Percentiles rank a stretch among this genome's conserved stretches.
These are phyloP conservation scores for Sinodicranocentrus sp. DNA, from an alignment of 2,888 invertebrate genomes.

Conservation along the genomic window DNA sequence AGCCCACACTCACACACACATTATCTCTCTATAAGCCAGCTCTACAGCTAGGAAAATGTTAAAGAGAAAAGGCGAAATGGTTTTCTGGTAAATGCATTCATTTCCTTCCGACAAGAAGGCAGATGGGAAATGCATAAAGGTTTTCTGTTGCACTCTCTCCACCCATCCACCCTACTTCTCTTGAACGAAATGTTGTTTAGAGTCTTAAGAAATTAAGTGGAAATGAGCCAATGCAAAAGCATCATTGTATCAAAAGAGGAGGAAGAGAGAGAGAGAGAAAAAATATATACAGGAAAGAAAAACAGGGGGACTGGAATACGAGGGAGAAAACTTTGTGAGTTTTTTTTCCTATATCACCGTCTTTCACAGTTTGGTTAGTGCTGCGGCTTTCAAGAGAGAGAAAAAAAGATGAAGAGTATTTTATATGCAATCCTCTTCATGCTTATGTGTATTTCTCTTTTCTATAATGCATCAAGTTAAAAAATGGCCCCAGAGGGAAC, in stretches of 20 bases:
- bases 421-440: slow-evolving; percentile 55
- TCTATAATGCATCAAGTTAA: slow-evolving; percentile 63
- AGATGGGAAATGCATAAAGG: not conserved
- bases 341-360: not conserved
- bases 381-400: not conserved
- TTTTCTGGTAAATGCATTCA: slow-evolving; percentile 57
- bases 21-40: not conserved
- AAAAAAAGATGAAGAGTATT: slow-evolving; percentile 52
- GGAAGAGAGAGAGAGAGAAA: not conserved
- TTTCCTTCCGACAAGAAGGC: slow-evolving; percentile 22
- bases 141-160: slow-evolving; percentile 13
- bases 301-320: not conserved
- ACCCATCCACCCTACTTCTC: not conserved
- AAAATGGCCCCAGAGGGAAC: slow-evolving; percentile 74
- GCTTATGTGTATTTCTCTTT: slow-evolving; percentile 19
- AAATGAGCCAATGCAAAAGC: slow-evolving; percentile 56
- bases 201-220: slow-evolving; percentile 67
- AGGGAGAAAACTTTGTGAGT: too few species aligned
- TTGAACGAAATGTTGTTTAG: slow-evolving; percentile 11
- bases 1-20: not conserved
- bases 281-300: not conserved
- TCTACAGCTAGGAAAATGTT: not conserved
- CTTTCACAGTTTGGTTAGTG: not conserved
- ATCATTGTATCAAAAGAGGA: slow-evolving; percentile 17
- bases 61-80: slow-evolving; percentile 33